Conservation (phyloP, 2,888 invertebrate species). For the Gari tellinella region DNA sequence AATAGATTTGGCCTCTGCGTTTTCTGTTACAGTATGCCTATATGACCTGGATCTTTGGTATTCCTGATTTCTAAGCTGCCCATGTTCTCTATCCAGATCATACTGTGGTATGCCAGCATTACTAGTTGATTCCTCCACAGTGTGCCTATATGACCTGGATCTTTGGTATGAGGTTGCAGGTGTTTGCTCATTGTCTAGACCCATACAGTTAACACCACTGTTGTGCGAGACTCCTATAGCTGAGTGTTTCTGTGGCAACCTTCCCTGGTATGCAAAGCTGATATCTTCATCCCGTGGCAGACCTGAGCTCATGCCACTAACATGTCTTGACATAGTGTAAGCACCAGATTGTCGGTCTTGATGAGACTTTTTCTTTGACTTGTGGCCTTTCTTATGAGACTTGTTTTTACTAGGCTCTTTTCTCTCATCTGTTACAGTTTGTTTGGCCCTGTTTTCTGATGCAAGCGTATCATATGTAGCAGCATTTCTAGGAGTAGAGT, state of each 20-base stretch:
- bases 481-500: conserved; percentile 58
- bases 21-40: not conserved
- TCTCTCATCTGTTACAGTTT: not conserved
- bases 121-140: conserved; percentile 8
- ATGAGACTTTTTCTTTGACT: conserved; percentile 42
- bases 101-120: not conserved
- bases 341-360: conserved; percentile 60
- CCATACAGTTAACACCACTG: conserved; percentile 82
- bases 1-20: no score
- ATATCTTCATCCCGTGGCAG: conserved; percentile 64
- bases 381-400: conserved; percentile 38
- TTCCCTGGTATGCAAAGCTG: conserved; percentile 77
- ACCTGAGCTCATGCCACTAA: conserved; percentile 48
- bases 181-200: conserved; percentile 55
- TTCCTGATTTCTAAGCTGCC: conserved; percentile 4
- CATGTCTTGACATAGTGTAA: conserved; percentile 32
- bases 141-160: conserved; percentile 49
- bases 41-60: not conserved
- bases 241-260: conserved; percentile 75
- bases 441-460: not conserved
- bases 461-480: conserved; percentile 12
- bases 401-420: conserved; percentile 1
- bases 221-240: conserved; percentile 74
- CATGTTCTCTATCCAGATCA: not conserved
- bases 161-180: conserved; percentile 28